phyloP scores from a whole-genome alignment of 2,113 vertebrate species.

The Pithys albifrons region DNA sequence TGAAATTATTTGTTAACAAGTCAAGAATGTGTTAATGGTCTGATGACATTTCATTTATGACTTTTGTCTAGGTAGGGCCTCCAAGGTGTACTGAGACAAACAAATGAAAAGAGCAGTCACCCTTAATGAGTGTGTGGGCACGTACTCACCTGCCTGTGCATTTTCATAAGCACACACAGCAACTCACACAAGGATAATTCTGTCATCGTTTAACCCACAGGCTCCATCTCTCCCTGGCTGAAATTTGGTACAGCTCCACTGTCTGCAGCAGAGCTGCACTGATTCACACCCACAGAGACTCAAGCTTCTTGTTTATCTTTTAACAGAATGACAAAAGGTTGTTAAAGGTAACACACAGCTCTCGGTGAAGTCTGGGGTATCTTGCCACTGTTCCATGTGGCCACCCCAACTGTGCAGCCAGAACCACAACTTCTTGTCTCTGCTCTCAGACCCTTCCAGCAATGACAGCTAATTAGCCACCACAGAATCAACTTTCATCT shows the following conservation, averaged over 20 bases:
- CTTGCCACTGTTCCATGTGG: neutral
- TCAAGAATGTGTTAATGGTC: accelerated
- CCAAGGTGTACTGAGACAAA: neutral
- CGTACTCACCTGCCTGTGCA: neutral
- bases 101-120: neutral
- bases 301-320: neutral
- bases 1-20: neutral
- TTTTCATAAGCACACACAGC: neutral
- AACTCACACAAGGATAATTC: neutral
- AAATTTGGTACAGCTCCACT: neutral
- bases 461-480: constrained; percentile 4
- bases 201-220: neutral
- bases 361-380: neutral
- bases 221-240: neutral
- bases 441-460: neutral
- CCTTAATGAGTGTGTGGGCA: neutral
- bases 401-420: accelerated
- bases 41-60: neutral
- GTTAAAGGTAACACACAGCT: neutral
- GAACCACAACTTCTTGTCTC: neutral
- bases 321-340: neutral
- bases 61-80: neutral
- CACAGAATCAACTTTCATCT: neutral
- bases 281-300: neutral
- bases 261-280: neutral